phyloP scores from a whole-genome alignment of 2,797 vertebrate genomes.

The Dendrocincla fuliginosa region DNA sequence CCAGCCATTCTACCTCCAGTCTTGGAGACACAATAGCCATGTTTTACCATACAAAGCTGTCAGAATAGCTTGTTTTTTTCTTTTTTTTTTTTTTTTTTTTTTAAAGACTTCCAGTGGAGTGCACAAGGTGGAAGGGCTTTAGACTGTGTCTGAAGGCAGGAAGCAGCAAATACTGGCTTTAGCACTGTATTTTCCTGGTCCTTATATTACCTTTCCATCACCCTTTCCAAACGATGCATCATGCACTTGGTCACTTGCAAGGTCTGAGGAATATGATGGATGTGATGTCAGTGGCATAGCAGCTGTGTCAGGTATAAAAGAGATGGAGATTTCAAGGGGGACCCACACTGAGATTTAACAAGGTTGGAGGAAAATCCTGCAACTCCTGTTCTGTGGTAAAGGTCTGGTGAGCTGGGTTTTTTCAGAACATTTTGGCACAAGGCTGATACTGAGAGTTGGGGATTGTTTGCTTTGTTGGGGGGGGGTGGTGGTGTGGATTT shows the following conservation, averaged over 20 bases:
- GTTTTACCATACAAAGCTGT: background rate
- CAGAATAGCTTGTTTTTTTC: background rate
- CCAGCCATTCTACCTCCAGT: accelerated
- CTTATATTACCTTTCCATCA: background rate
- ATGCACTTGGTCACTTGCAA: background rate
- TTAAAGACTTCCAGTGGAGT: background rate
- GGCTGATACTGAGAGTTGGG: background rate
- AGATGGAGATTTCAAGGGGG: background rate
- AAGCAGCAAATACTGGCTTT: background rate
- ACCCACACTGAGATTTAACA: background rate
- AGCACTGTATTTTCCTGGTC: background rate
- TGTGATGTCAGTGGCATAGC: background rate
- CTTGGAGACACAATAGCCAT: background rate
- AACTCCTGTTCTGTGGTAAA: background rate
- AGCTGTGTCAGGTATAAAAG: background rate
- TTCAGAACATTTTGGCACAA: background rate
- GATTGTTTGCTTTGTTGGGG: background rate
- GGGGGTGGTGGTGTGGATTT: no score
- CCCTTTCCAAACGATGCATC: background rate
- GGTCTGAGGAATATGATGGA: background rate
- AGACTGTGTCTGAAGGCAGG: background rate
- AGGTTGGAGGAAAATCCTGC: accelerated
- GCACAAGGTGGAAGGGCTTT: background rate
- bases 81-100: no score
- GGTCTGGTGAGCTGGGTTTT: accelerated